Evolutionary conservation across 2,797 vertebrate species (phyloP), one percentile per base, ranked within the genome.

Genomic region (Adrianichthys oophorus): DNA sequence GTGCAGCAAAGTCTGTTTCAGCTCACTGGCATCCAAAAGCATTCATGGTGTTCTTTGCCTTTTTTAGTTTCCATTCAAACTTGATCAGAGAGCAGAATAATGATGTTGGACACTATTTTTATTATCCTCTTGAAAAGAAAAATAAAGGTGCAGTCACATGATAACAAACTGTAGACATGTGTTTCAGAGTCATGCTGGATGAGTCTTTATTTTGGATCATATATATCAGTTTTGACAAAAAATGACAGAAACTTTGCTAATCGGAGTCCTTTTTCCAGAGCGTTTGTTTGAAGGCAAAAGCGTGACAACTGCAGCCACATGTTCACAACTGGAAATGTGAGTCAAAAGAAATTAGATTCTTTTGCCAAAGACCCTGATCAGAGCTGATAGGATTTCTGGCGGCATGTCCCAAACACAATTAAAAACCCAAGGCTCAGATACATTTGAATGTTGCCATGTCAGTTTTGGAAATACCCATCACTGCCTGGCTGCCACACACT

Each of bases 321-420:
- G 1, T 40, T 71, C 60, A 65, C 62, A 17, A 66, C 60, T 52
- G 59, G 67, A 65, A 76, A 74, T 47, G 15, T n/a, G 43, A 79
- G 59, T 78, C 72, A 69, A 70, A 79, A 76, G 40, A 62, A 73
- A 63, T 77, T 52, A 68, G 68, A 73, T 69, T 77, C 56, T 48
- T 37, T 76, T 48, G 45, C 76, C 61, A 50, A 71, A 53, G 46
- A 45, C 52, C 72, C 56, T 62, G 62, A 83, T 82, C 62, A 21
- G 56, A 21, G 5, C 68, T 76, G 84, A 88, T 82, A 78, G 83
- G 69, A 70, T 5, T 16, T 63, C 72, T 84, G 82, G 76, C 78
- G 41, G 51, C 23, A 55, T 66, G 66, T 77, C 75, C 48, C 52
- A 15, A 43, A 59, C 21, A 74, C 49, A 72, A 62, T 52, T 64